phyloP scores from a whole-genome alignment of 2,888 invertebrate genomes.

The Coelopa pilipes region DNA sequence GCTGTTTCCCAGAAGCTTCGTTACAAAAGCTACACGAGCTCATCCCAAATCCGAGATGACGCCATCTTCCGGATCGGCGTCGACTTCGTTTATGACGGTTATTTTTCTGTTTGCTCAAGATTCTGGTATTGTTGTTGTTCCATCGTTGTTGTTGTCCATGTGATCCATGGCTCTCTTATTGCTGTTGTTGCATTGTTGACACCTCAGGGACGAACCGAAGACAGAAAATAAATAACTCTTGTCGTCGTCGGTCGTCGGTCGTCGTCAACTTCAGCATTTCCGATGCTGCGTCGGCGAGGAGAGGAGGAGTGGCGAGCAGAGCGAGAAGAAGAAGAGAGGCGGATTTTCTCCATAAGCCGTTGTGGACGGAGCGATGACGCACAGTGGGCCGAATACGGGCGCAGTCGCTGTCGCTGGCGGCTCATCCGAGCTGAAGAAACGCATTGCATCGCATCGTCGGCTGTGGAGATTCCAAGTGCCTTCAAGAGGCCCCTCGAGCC shows the following conservation, averaged over 20 bases:
- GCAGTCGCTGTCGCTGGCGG: too few relatives aligned
- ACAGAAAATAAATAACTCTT: conserved; percentile 17
- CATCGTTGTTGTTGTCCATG: neutral
- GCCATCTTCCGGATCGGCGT: conserved; percentile 19
- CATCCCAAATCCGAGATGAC: conserved; percentile 15
- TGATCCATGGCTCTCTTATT: neutral
- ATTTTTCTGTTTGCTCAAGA: neutral
- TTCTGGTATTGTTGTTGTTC: neutral
- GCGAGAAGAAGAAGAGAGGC: too few relatives aligned
- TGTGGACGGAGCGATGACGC: too few relatives aligned
- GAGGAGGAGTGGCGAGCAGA: too few relatives aligned
- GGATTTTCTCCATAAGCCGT: too few relatives aligned
- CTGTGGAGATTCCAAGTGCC: too few relatives aligned
- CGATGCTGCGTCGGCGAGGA: neutral
- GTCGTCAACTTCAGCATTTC: neutral
- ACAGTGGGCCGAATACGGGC: too few relatives aligned
- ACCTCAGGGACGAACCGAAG: conserved; percentile 20
- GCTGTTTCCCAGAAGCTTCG: too few relatives aligned
- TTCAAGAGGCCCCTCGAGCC: too few relatives aligned
- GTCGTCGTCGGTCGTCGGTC: neutral
- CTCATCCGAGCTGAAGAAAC: too few relatives aligned
- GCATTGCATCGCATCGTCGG: too few relatives aligned
- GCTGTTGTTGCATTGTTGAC: neutral
- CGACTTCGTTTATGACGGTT: conserved; percentile 18
- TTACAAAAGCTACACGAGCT: neutral